Evolutionary conservation across 2,888 invertebrate genomes (phyloP).

Genomic region (Hydriomena furcata): DNA sequence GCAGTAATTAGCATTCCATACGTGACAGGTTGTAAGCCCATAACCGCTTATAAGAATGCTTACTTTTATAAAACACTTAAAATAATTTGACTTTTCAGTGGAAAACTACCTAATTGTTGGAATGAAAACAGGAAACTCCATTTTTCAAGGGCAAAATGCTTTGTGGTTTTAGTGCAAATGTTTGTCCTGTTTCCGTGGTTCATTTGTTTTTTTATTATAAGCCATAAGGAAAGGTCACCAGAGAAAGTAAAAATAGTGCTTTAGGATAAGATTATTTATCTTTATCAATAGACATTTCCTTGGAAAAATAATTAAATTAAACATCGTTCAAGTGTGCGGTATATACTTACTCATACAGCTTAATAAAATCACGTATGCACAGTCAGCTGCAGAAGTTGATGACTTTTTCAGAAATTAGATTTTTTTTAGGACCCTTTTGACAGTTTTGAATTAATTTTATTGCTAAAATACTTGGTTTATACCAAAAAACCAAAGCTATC

Average conservation of each 20-base stretch:
- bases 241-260: slow-evolving; percentile 23
- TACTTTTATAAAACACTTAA: too few species aligned
- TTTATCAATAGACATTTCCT: slow-evolving; percentile 4
- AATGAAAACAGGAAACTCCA: slow-evolving; percentile 1
- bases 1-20: too few species aligned
- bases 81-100: neutral
- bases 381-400: too few species aligned
- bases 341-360: too few species aligned
- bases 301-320: neutral
- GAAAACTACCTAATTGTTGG: neutral
- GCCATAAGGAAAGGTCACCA: slow-evolving; percentile 26
- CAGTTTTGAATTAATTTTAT: too few species aligned
- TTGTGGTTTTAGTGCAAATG: slow-evolving; percentile 11
- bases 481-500: too few species aligned
- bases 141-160: neutral
- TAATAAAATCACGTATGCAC: too few species aligned
- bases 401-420: too few species aligned
- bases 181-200: slow-evolving; percentile 20
- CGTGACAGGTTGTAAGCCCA: too few species aligned
- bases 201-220: slow-evolving; percentile 19
- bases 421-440: too few species aligned
- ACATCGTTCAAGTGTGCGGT: neutral
- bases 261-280: slow-evolving; percentile 12
- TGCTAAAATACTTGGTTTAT: too few species aligned
- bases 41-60: too few species aligned